A percentile compares a stretch with the other conserved stretches of the same genome.
Evolutionary conservation across 2,888 invertebrate species (phyloP).

Genomic region (Xestia rhomboidea): DNA sequence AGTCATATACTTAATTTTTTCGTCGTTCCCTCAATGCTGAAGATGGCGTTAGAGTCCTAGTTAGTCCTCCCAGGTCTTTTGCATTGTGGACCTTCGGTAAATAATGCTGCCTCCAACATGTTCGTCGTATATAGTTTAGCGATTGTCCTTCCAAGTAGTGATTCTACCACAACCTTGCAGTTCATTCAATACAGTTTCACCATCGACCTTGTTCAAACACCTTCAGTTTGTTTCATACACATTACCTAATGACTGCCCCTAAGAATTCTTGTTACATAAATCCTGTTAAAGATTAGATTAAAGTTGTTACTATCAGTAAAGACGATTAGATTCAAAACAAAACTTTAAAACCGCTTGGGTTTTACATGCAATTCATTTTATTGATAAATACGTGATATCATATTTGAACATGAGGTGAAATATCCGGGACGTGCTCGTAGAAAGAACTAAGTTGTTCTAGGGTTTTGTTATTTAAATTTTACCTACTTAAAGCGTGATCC

Average conservation of each 20-base stretch:
- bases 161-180: too few species aligned
- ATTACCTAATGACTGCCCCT: constrained; percentile 15
- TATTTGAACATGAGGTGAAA: constrained; percentile 11
- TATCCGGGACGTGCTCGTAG: constrained; percentile 1
- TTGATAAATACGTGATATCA: constrained; percentile 42
- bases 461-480: background rate
- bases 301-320: constrained; percentile 29
- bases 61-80: too few species aligned
- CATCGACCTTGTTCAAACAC: background rate
- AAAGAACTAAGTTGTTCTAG: background rate
- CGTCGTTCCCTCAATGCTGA: too few species aligned
- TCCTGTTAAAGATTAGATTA: constrained; percentile 51
- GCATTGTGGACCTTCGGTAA: too few species aligned
- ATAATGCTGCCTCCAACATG: too few species aligned
- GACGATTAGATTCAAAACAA: constrained; percentile 59
- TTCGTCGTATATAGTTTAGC: too few species aligned
- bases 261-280: constrained; percentile 35
- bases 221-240: background rate
- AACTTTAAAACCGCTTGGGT: constrained; percentile 44
- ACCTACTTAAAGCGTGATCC: background rate
- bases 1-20: too few species aligned
- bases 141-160: too few species aligned
- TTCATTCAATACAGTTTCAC: background rate
- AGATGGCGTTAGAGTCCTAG: too few species aligned
- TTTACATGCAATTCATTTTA: constrained; percentile 42